Evolutionary conservation across 2,888 invertebrate genomes (phyloP).

Genomic region (Leptinotarsa juncta): DNA sequence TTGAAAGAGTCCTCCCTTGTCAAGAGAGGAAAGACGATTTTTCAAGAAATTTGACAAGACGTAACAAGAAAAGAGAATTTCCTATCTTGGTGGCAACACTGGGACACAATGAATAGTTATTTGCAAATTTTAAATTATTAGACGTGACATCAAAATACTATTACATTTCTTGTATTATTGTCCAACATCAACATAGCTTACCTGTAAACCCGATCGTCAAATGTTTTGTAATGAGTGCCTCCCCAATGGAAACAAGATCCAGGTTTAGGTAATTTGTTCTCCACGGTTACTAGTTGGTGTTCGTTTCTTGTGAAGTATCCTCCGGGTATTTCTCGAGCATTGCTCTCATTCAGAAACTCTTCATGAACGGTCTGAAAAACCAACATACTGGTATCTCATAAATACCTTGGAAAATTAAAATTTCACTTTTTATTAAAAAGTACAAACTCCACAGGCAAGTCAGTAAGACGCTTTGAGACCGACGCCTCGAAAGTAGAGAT

Average conservation of each 20-base stretch:
- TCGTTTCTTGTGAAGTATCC: conserved; percentile 34
- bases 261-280: conserved; percentile 68
- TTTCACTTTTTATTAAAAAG: neutral
- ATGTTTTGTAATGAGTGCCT: conserved; percentile 84
- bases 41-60: no score
- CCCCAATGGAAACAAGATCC: conserved; percentile 86
- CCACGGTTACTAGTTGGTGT: conserved; percentile 48
- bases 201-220: conserved; percentile 84
- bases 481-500: no score
- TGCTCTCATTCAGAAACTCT: conserved; percentile 22
- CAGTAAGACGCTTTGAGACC: no score
- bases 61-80: no score
- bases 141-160: no score
- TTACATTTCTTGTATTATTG: no score
- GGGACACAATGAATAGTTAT: no score
- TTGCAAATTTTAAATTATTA: no score
- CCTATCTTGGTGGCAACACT: no score
- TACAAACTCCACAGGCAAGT: no score
- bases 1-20: no score
- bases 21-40: no score
- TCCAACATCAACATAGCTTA: conserved; percentile 55
- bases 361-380: conserved; percentile 28
- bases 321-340: conserved; percentile 23
- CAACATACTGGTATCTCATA: neutral
- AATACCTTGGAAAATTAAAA: neutral